Evolutionary conservation across 2,113 vertebrate species (phyloP).

Genomic region (Chaetops frenatus): DNA sequence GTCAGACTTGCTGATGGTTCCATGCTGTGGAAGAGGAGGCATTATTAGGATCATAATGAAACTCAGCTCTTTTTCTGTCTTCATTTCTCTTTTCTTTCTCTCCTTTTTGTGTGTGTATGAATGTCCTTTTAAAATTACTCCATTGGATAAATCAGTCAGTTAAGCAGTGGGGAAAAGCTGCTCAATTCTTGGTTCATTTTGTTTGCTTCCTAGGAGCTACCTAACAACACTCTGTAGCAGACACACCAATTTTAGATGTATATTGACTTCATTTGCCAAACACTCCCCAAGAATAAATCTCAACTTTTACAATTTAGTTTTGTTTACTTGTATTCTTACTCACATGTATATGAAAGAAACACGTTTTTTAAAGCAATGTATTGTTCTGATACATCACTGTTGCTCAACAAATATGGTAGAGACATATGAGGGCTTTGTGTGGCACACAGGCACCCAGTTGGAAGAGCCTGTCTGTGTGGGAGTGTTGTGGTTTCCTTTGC

Average conservation of each 20-base stretch:
- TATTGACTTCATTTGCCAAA: background rate
- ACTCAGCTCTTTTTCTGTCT: background rate
- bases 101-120: background rate
- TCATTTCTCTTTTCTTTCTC: background rate
- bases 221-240: background rate
- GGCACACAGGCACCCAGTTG: constrained; percentile 69
- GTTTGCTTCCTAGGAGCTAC: background rate
- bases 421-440: background rate
- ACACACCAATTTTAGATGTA: background rate
- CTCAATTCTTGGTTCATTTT: background rate
- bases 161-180: background rate
- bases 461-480: constrained; percentile 41
- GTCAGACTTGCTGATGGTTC: background rate
- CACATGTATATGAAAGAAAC: background rate
- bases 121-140: background rate
- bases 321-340: background rate
- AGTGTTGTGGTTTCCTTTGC: constrained; percentile 73
- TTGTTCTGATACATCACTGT: background rate
- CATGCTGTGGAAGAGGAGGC: background rate
- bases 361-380: background rate
- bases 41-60: background rate
- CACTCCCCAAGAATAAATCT: background rate
- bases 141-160: background rate
- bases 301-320: background rate
- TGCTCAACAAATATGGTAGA: background rate